A percentile compares a stretch with the other conserved stretches of the same genome.
Evolutionary conservation across 2,797 vertebrate species (phyloP).

Genomic region (Threskiornis aethiopicus): DNA sequence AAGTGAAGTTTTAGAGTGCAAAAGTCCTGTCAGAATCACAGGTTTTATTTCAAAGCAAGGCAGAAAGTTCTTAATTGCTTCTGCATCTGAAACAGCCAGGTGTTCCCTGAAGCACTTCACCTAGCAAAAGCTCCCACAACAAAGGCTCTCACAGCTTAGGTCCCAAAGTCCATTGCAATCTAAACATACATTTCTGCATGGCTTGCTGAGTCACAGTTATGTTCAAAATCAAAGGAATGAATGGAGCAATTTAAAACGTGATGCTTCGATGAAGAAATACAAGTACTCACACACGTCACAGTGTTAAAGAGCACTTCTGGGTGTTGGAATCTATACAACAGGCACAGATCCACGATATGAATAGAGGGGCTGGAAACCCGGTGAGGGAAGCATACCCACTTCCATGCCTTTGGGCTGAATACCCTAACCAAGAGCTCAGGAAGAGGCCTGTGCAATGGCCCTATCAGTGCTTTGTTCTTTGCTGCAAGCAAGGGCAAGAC

Average conservation of each 20-base stretch:
- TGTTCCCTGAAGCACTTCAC: neutral
- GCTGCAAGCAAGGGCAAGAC: neutral
- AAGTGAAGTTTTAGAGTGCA: neutral
- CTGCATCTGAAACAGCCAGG: neutral
- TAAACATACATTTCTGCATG: neutral
- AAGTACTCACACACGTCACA: neutral
- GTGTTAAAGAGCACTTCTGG: neutral
- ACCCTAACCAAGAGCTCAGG: neutral
- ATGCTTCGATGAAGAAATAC: slow-evolving; percentile 41
- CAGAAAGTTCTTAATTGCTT: neutral
- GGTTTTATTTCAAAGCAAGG: neutral
- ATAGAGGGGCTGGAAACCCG: neutral
- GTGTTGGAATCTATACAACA: neutral
- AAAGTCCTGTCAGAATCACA: neutral
- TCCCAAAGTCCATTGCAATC: neutral
- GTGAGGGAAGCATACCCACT: neutral
- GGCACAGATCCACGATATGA: neutral
- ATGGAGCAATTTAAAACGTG: slow-evolving; percentile 23
- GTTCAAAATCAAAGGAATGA: slow-evolving; percentile 25
- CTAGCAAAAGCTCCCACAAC: neutral
- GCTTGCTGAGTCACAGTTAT: slow-evolving; percentile 22
- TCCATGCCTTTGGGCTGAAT: neutral
- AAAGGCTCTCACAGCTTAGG: neutral
- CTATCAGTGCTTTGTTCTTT: neutral
- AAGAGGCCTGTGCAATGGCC: neutral